A percentile compares a stretch with the other conserved stretches of the same genome.
These are phyloP conservation scores for Elgonia sp. DNA, from an alignment of 2,888 invertebrate species.

Conservation along the genomic window DNA sequence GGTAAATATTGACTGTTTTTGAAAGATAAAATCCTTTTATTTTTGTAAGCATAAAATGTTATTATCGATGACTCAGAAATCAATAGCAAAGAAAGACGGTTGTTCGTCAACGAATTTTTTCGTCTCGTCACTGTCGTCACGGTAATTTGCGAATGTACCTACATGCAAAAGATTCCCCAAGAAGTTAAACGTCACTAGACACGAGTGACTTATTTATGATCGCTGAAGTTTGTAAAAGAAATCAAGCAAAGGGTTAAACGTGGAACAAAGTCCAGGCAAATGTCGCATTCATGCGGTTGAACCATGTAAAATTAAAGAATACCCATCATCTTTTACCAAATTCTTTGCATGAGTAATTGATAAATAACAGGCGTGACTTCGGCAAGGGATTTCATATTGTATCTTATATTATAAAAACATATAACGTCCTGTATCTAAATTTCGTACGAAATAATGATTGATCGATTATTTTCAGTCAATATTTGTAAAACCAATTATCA, in stretches of 20 bases:
- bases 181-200: constrained; percentile 65
- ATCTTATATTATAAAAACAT: constrained; percentile 16
- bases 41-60: no score
- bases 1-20: no score
- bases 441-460: constrained; percentile 38
- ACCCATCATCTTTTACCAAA: constrained; percentile 64
- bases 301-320: constrained; percentile 67
- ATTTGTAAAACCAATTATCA: constrained; percentile 15
- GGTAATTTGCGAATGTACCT: constrained; percentile 81
- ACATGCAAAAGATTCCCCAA: constrained; percentile 73
- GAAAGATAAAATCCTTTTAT: no score
- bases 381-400: constrained; percentile 15
- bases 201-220: constrained; percentile 77
- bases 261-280: constrained; percentile 81
- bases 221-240: constrained; percentile 42
- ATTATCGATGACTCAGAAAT: constrained; percentile 58
- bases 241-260: constrained; percentile 81
- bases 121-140: constrained; percentile 78
- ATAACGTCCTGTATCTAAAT: constrained; percentile 2
- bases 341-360: constrained; percentile 63
- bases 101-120: constrained; percentile 42
- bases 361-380: constrained; percentile 59
- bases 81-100: constrained; percentile 27
- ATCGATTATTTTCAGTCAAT: constrained; percentile 26
- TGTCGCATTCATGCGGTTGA: constrained; percentile 81